Base-by-base conservation (phyloP, 2,797 vertebrate genomes). In the Centropyge bicolor region DNA sequence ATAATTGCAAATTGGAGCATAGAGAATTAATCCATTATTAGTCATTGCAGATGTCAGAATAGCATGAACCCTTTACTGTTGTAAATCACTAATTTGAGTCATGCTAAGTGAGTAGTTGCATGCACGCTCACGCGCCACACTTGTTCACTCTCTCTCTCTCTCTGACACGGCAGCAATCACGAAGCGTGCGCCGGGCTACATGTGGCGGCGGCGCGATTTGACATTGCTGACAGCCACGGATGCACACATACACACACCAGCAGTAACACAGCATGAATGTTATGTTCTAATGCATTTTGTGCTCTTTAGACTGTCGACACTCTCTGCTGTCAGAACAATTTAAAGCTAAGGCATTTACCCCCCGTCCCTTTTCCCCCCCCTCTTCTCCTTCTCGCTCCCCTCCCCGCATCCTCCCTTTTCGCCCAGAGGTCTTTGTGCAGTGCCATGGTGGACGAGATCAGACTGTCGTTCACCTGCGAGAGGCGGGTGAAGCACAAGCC, bases 351-450 rank as follows among this genome's bases (percentile, higher is more conserved):
- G 88, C 91, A 94, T 94, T 92, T 93, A 92, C 91, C 87, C 92
- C 91, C 89, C 92, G 3, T 45, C 68, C 68, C 68, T 48, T 59
- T 45, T 12, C 54, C 85, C 88, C 49, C 83, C 88, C 20, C 11
- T 22, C 76, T 86, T 87, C 81, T 85, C 70, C 83, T 62, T 78
- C 67, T 80, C 40, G 72, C 79, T 72, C 80, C 76, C 85, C 92
- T 89, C 82, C 89, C 88, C 87, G 81, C 86, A 84, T 82, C 81
- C 86, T 88, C 90, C 92, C 93, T 90, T 87, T 92, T 91, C 73
- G 91, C 94, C 91, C 96, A 99, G 98, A 97, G 98, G 92, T 99
- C 98, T 95, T 98, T 99, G 96, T 99, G 97, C 96, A 98, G 96
- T 77, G 97, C 97, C 85, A 87, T 99, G 96, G 97, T 96, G 22